These are phyloP conservation scores for Palythoa heliodiscus DNA, from an alignment of 92 coral and sea anemone species.

Conservation along the genomic window DNA sequence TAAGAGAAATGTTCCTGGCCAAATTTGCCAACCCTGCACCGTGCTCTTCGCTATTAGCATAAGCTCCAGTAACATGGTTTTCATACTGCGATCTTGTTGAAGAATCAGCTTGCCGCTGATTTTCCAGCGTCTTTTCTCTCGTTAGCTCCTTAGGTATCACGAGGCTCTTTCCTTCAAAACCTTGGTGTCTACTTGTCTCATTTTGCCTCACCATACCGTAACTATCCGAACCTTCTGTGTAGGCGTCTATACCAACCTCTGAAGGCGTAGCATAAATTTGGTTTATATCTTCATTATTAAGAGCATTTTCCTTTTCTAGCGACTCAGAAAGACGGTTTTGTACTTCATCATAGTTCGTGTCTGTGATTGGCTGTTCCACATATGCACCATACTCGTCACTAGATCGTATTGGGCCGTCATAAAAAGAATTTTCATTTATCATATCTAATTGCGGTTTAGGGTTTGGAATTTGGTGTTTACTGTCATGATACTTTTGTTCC, in stretches of 20 bases:
- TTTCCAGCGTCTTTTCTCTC: not conserved
- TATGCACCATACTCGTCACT: conserved; percentile 34
- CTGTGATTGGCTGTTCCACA: conserved; percentile 36
- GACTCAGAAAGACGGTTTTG: conserved; percentile 29
- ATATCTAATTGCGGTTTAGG: not conserved
- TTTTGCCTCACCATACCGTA: not conserved
- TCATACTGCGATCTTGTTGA: not conserved
- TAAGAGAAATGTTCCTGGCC: not conserved
- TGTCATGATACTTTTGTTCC: conserved; percentile 20
- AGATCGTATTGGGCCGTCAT: conserved; percentile 25
- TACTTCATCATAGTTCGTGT: conserved; percentile 17
- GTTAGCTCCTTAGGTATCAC: not conserved
- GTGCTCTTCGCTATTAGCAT: conserved; percentile 1
- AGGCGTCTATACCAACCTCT: not conserved
- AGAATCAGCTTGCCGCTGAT: not conserved
- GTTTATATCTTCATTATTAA: conserved; percentile 28
- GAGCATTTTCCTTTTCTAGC: conserved; percentile 31
- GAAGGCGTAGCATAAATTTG: not conserved
- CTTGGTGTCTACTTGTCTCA: conserved; percentile 8
- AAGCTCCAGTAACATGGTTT: not conserved
- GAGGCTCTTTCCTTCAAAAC: conserved; percentile 22
- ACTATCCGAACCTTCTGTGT: not conserved
- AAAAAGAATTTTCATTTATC: not conserved
- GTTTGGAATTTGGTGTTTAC: not conserved
- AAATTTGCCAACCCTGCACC: not conserved